Conservation (phyloP, 2,797 vertebrate species). For the Sebastes trivittatus region DNA sequence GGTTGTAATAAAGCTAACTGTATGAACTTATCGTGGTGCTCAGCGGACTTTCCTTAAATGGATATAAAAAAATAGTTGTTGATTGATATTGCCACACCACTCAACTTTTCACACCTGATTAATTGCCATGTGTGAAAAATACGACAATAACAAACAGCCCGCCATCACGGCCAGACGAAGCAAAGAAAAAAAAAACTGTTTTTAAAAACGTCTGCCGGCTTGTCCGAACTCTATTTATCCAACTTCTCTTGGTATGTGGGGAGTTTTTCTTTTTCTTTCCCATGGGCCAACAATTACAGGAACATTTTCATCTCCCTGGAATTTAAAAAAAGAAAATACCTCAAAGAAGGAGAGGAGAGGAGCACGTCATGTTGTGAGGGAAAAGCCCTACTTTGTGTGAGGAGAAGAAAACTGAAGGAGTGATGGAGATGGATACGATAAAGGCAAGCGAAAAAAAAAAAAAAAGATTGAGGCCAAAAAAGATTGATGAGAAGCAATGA, state of each 20-base stretch:
- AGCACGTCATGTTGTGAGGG: not conserved
- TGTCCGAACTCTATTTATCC: slow-evolving; percentile 71
- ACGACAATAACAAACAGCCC: slow-evolving; percentile 40
- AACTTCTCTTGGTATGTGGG: slow-evolving; percentile 65
- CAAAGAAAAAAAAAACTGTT: slow-evolving; percentile 30
- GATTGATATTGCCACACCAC: not conserved
- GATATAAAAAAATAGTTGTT: not conserved
- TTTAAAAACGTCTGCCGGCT: slow-evolving; percentile 46
- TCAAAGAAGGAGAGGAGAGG: not conserved
- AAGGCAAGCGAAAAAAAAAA: not conserved
- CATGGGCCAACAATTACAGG: slow-evolving; percentile 68
- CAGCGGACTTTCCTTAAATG: not conserved
- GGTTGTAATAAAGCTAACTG: not conserved
- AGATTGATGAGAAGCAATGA: slow-evolving; percentile 35
- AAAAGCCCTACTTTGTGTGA: not conserved
- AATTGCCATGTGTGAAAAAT: slow-evolving; percentile 43
- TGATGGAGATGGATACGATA: slow-evolving; percentile 63
- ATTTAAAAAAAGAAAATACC: slow-evolving; percentile 38
- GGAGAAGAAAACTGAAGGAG: slow-evolving; percentile 11
- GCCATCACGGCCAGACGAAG: slow-evolving; percentile 11
- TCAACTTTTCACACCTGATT: slow-evolving; percentile 40
- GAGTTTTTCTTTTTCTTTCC: slow-evolving; percentile 70
- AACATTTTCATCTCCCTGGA: slow-evolving; percentile 74
- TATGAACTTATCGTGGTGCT: not conserved
- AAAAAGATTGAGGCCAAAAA: not conserved